phyloP scores from a whole-genome alignment of 2,113 vertebrate species.

The Sprattus sprattus region DNA sequence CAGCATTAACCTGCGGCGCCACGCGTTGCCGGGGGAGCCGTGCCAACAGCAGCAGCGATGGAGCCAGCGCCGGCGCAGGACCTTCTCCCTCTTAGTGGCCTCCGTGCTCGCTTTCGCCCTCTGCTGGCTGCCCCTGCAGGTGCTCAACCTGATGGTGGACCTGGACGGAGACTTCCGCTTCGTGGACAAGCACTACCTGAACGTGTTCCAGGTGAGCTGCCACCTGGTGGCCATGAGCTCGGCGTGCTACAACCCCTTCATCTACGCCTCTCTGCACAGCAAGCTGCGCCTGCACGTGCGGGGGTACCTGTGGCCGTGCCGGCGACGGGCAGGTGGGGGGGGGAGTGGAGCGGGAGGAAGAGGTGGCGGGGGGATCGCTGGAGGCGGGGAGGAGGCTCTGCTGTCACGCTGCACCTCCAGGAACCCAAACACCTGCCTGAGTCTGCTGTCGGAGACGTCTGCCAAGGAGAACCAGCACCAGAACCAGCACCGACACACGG shows the following conservation, averaged over 20 bases:
- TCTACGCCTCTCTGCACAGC: conserved; percentile 78
- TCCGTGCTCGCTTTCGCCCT: conserved; percentile 75
- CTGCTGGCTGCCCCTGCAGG: conserved; percentile 77
- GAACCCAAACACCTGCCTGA: conserved; percentile 38
- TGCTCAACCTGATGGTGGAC: conserved; percentile 75
- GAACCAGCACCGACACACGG: not conserved
- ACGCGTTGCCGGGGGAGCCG: conserved; percentile 66
- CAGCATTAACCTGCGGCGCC: conserved; percentile 64
- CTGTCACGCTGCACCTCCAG: conserved; percentile 29
- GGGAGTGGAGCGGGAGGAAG: not conserved
- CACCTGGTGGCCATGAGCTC: conserved; percentile 79
- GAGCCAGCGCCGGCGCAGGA: conserved; percentile 70
- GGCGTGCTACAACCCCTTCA: conserved; percentile 79
- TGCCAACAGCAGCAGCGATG: conserved; percentile 63
- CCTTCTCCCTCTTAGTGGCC: conserved; percentile 71
- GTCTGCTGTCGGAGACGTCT: conserved; percentile 36
- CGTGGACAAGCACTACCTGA: conserved; percentile 72
- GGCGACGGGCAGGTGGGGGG: not conserved
- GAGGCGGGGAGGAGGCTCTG: conserved; percentile 37
- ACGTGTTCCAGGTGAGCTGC: conserved; percentile 73
- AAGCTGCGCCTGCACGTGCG: conserved; percentile 72
- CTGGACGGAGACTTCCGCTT: conserved; percentile 73
- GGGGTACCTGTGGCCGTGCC: conserved; percentile 63
- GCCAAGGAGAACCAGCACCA: conserved; percentile 32
- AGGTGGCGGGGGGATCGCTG: not conserved